These are phyloP conservation scores for Scopus umbretta DNA, from an alignment of 2,113 vertebrate species.

Conservation along the genomic window DNA sequence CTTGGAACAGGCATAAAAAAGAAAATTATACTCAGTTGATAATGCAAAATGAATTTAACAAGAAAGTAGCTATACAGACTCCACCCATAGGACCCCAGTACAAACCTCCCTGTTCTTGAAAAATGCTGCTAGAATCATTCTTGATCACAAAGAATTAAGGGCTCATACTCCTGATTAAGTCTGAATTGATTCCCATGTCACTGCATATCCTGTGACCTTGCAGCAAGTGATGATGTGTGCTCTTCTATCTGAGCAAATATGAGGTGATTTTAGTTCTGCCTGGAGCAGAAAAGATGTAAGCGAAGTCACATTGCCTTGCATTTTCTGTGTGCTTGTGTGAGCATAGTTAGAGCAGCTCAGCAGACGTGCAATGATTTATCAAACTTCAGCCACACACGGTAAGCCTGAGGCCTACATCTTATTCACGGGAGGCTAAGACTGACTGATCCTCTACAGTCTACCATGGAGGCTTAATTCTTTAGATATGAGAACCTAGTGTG, in stretches of 20 bases:
- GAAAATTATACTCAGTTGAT: background rate
- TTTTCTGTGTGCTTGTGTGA: background rate
- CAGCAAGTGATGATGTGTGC: background rate
- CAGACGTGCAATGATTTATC: background rate
- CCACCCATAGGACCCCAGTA: background rate
- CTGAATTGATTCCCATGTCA: background rate
- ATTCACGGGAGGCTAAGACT: background rate
- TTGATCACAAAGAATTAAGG: background rate
- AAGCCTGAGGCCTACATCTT: background rate
- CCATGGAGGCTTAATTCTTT: background rate
- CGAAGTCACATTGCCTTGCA: background rate
- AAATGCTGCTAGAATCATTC: background rate
- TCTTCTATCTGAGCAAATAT: background rate
- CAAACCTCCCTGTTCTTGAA: background rate
- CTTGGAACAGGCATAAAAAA: background rate
- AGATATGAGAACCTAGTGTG: background rate
- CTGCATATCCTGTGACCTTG: background rate
- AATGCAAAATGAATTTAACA: background rate
- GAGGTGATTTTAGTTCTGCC: background rate
- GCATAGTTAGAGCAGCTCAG: background rate
- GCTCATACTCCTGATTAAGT: background rate
- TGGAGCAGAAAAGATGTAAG: background rate
- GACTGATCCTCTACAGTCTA: background rate
- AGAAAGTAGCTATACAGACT: background rate
- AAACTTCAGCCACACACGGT: background rate